phyloP scores from a whole-genome alignment of 2,888 invertebrate species.

The Hoplodrina ambigua region DNA sequence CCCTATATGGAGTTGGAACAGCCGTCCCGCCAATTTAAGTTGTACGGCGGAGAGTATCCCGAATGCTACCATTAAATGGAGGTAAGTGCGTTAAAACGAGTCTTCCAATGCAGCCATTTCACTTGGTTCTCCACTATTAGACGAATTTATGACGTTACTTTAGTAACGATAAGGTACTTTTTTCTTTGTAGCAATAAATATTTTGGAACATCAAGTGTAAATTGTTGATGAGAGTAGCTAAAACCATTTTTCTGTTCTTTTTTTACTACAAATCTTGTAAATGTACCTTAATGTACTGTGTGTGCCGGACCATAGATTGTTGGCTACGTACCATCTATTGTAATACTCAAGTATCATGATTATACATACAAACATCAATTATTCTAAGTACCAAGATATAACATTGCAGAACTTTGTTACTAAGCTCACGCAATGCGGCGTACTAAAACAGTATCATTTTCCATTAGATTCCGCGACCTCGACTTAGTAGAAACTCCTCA shows the following conservation, averaged over 20 bases:
- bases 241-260: neutral
- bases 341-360: neutral
- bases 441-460: slow-evolving; percentile 16
- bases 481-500: slow-evolving; percentile 90
- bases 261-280: neutral
- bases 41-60: slow-evolving; percentile 97
- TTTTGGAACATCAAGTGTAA: neutral
- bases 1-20: slow-evolving; percentile 96
- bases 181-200: neutral
- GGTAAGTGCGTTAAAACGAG: slow-evolving; percentile 78
- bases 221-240: neutral
- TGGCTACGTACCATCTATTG: too few species aligned
- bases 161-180: slow-evolving; percentile 3
- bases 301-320: neutral
- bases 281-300: neutral
- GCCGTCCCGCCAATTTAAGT: slow-evolving; percentile 94
- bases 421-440: too few species aligned
- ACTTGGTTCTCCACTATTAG: slow-evolving; percentile 9
- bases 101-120: slow-evolving; percentile 36
- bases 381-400: too few species aligned
- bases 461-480: slow-evolving; percentile 85
- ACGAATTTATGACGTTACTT: slow-evolving; percentile 14
- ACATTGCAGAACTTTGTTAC: neutral
- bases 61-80: slow-evolving; percentile 97
- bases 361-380: neutral